phyloP scores from a whole-genome alignment of 2,113 vertebrate species.

The Chaenocephalus aceratus region DNA sequence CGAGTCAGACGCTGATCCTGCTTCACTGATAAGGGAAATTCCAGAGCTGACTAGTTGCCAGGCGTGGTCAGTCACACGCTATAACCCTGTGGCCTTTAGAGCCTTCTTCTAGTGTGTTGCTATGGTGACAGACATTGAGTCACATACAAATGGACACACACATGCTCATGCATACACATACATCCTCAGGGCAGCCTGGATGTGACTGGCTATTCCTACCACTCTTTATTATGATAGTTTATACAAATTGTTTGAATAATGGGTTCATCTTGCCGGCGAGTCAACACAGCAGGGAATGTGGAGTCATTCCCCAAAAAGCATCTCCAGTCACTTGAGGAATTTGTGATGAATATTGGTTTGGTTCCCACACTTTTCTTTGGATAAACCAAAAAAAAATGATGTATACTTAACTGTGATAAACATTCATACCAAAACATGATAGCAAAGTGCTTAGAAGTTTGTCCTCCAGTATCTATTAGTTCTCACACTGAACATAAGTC shows the following conservation, averaged over 20 bases:
- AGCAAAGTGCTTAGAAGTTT: conserved; percentile 9
- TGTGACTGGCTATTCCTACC: conserved; percentile 35
- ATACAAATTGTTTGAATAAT: conserved; percentile 58
- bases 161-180: conserved; percentile 36
- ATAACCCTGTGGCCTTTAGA: conserved; percentile 70
- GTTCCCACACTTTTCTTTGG: conserved; percentile 49
- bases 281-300: conserved; percentile 40
- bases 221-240: conserved; percentile 51
- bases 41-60: conserved; percentile 71
- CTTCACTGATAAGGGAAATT: conserved; percentile 66
- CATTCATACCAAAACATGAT: conserved; percentile 20
- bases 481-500: conserved; percentile 10
- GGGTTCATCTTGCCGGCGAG: conserved; percentile 37
- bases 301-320: conserved; percentile 28
- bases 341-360: conserved; percentile 13
- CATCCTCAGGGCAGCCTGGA: conserved; percentile 15
- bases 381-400: conserved; percentile 20
- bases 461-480: conserved; percentile 9
- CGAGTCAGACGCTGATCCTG: conserved; percentile 47
- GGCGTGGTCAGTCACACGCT: conserved; percentile 71
- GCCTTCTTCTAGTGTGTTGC: conserved; percentile 68
- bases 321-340: conserved; percentile 23
- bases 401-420: conserved; percentile 29
- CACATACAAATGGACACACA: conserved; percentile 39
- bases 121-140: conserved; percentile 78